phyloP scores from a whole-genome alignment of 2,888 invertebrate species.

The Phorcus lineatus region DNA sequence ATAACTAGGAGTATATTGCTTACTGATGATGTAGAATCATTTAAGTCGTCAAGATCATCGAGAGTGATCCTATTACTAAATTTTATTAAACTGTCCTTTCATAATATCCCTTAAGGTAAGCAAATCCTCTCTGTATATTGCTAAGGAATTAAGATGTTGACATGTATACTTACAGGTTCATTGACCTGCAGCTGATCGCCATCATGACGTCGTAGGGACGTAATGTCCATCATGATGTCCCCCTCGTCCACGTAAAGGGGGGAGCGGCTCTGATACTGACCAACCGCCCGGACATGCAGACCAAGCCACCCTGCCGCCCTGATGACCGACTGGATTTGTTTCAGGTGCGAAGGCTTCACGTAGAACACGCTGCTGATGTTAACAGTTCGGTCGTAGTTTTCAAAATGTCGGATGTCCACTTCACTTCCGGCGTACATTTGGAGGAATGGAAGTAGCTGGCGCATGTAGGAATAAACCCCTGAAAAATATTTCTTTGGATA shows the following conservation, averaged over 20 bases:
- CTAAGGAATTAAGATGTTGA: too few relatives aligned
- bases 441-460: conserved; percentile 20
- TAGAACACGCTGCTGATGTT: conserved; percentile 38
- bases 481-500: background rate
- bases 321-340: conserved; percentile 31
- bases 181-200: conserved; percentile 36
- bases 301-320: conserved; percentile 33
- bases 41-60: too few relatives aligned
- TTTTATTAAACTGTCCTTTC: too few relatives aligned
- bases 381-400: conserved; percentile 39
- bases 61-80: too few relatives aligned
- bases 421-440: conserved; percentile 25
- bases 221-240: conserved; percentile 43
- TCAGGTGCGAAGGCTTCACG: conserved; percentile 26
- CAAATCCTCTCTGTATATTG: too few relatives aligned
- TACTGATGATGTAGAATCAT: too few relatives aligned
- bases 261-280: conserved; percentile 38
- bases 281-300: conserved; percentile 40
- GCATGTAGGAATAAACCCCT: conserved; percentile 33
- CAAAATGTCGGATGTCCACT: conserved; percentile 36
- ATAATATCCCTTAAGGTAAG: too few relatives aligned
- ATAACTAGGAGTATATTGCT: too few relatives aligned
- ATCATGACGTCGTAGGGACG: conserved; percentile 37
- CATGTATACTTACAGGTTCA: conserved; percentile 25
- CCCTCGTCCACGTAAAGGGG: conserved; percentile 46